These are phyloP conservation scores for Asbolus verrucosus DNA, from an alignment of 1,140 invertebrate genomes.

Conservation along the genomic window DNA sequence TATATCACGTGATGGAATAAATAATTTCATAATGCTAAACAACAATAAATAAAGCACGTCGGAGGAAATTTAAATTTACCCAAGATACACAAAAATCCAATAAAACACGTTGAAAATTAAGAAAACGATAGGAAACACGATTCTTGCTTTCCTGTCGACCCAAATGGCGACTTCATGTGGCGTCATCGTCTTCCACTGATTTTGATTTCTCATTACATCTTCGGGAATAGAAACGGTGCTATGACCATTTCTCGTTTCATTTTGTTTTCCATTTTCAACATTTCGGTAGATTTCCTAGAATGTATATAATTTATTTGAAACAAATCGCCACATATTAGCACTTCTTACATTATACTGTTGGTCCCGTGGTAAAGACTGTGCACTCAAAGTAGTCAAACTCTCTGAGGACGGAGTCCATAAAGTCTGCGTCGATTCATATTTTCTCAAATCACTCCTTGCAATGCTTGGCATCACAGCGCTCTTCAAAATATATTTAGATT, in stretches of 20 bases:
- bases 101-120: slow-evolving; percentile 86
- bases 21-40: too few species aligned
- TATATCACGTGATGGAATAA: too few species aligned
- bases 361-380: too few species aligned
- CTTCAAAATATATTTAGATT: slow-evolving; percentile 85
- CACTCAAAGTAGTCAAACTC: too few species aligned
- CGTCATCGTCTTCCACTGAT: slow-evolving; percentile 80
- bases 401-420: slow-evolving; percentile 54
- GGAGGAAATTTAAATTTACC: too few species aligned
- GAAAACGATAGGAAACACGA: slow-evolving; percentile 83
- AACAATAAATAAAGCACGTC: too few species aligned
- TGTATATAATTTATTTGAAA: too few species aligned
- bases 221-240: slow-evolving; percentile 53
- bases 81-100: slow-evolving; percentile 90
- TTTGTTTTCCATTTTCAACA: neutral
- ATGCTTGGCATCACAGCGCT: slow-evolving; percentile 83
- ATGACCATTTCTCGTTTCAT: slow-evolving; percentile 36
- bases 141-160: slow-evolving; percentile 84
- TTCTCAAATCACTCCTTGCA: slow-evolving; percentile 75
- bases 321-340: too few species aligned
- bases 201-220: neutral
- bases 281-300: too few species aligned
- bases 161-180: slow-evolving; percentile 88
- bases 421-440: slow-evolving; percentile 65
- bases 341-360: too few species aligned